Base-by-base conservation (phyloP, 2,888 invertebrate species). In the Merodon equestris region DNA sequence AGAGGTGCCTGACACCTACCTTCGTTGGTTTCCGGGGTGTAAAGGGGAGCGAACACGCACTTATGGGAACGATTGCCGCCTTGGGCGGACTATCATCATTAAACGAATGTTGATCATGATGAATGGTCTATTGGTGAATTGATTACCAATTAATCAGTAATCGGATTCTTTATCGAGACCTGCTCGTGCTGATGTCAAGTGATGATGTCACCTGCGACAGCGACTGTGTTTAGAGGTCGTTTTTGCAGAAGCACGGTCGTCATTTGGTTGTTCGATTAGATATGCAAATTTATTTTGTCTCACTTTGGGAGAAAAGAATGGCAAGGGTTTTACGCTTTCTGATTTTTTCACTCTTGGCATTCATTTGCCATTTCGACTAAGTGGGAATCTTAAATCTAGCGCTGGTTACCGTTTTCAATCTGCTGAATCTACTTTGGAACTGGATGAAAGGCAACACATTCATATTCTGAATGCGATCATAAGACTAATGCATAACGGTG, bases 71-170 rank as follows among this genome's bases (percentile, higher is more conserved):
- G 40, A n/a, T 10, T 40, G 3, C 10, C 3, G 40, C 40, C 40
- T 40, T n/a, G 60, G 71, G 66, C 66, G 44, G 9, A 64, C 51
- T 44, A 48, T 36, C n/a, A 54, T 10, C 34, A 42, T 47, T 64
- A 70, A 74, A 74, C 66, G 66, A 58, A 64, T 74, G 64, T 58
- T 56, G 68, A 60, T 73, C 58, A 79, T 70, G 74, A 79, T 60
- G 56, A 54, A 73, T 64, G 63, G 54, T 73, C 74, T 45, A 48
- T 58, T 68, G 74, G 40, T 68, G 54, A 64, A 70, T 70, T 50
- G 51, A 54, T 38, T 50, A 54, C 47, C 64, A 74, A 79, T 79
- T 68, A 79, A 73, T 79, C 63, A 74, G 44, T 63, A 40, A 64
- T 58, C 17, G 15, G 48, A 4, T 60, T 64, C 38, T 61, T 40